Evolutionary conservation across 2,797 vertebrate genomes (phyloP).

Genomic region (Urocyon cinereoargenteus): DNA sequence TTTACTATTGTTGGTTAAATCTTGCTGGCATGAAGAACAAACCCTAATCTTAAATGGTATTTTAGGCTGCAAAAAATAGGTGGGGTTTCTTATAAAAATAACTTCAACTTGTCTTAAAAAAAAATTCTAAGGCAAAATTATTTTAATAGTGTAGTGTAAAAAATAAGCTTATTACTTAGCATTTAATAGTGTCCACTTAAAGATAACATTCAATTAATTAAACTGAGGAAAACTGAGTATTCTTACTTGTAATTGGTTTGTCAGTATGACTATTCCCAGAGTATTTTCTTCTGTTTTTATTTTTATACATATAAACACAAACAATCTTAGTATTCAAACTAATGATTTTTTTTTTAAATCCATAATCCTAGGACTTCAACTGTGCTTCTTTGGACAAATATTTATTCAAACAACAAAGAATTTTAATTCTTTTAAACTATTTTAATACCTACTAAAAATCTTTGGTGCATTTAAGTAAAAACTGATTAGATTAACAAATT

Average conservation of each 20-base stretch:
- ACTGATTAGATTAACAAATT: slow-evolving; percentile 81
- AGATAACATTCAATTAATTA: slow-evolving; percentile 82
- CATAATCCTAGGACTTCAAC: slow-evolving; percentile 85
- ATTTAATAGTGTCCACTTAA: slow-evolving; percentile 87
- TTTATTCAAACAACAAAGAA: slow-evolving; percentile 85
- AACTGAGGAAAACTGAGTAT: slow-evolving; percentile 79
- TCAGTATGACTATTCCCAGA: slow-evolving; percentile 86
- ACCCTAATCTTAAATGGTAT: slow-evolving; percentile 39
- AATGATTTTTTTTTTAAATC: slow-evolving; percentile 76
- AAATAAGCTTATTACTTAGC: slow-evolving; percentile 75
- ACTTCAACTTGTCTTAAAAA: slow-evolving; percentile 68
- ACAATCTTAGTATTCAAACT: slow-evolving; percentile 85
- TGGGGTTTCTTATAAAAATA: slow-evolving; percentile 77
- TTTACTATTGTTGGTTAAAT: slow-evolving; percentile 38
- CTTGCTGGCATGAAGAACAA: slow-evolving; percentile 58
- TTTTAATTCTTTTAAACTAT: slow-evolving; percentile 84
- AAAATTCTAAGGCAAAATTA: slow-evolving; percentile 78
- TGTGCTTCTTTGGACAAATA: slow-evolving; percentile 90
- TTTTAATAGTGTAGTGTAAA: slow-evolving; percentile 79
- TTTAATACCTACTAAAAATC: slow-evolving; percentile 87
- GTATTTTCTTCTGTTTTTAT: slow-evolving; percentile 84
- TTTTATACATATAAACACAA: slow-evolving; percentile 86
- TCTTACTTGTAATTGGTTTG: slow-evolving; percentile 78
- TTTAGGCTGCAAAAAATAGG: slow-evolving; percentile 67
- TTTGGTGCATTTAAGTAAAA: slow-evolving; percentile 88